Conservation (phyloP, 2,113 vertebrate genomes). For the Carassius auratus region DNA sequence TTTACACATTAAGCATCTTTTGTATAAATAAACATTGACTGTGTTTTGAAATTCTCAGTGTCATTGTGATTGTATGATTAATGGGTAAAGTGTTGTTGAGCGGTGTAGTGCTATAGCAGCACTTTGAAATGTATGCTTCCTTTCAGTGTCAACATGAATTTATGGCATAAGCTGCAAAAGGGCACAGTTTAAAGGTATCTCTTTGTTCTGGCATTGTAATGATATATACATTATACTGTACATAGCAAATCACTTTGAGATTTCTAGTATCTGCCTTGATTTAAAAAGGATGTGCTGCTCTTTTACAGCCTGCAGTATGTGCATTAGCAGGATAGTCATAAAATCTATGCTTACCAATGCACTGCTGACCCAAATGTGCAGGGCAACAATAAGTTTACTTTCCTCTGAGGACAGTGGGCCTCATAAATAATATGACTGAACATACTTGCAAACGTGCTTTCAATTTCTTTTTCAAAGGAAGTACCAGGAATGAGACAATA, state of each 20-base stretch:
- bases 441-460: conserved; percentile 19
- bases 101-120: conserved; percentile 1
- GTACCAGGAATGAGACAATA: conserved; percentile 1
- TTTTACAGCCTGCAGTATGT: conserved; percentile 46
- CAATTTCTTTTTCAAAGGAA: conserved; percentile 19
- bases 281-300: conserved; percentile 31
- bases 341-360: conserved; percentile 57
- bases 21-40: background rate
- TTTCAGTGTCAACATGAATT: conserved; percentile 44
- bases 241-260: conserved; percentile 33
- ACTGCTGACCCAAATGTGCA: conserved; percentile 24
- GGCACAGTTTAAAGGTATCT: background rate
- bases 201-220: conserved; percentile 21
- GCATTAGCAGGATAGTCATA: conserved; percentile 46
- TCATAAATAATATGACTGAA: conserved; percentile 29
- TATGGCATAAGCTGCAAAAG: conserved; percentile 19
- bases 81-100: conserved; percentile 24
- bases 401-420: conserved; percentile 1
- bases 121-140: conserved; percentile 14
- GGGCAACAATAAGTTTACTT: conserved; percentile 31
- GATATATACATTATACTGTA: conserved; percentile 42
- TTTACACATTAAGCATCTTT: background rate
- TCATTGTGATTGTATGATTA: conserved; percentile 11
- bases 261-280: conserved; percentile 3
- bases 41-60: background rate